Percentiles rank a stretch among this genome's conserved stretches.
Evolutionary conservation across 2,888 invertebrate species (phyloP).

Genomic region (Rotaria magnacalcarata): DNA sequence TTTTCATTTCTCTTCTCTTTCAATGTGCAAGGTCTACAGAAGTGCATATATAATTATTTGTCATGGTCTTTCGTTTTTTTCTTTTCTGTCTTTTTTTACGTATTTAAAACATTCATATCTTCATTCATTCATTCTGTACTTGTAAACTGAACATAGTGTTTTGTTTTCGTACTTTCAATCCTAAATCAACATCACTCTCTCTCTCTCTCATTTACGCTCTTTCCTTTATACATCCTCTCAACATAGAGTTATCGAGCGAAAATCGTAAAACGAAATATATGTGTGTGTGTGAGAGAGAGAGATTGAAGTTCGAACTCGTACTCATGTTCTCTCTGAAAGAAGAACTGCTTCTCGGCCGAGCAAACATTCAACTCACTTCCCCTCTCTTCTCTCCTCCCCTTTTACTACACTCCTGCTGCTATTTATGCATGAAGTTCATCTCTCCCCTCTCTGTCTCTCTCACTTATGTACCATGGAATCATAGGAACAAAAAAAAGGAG

Average conservation of each 20-base stretch:
- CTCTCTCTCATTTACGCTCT: not conserved
- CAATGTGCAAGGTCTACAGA: not conserved
- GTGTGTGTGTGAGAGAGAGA: not conserved
- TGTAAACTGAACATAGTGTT: not conserved
- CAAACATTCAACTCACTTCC: not conserved
- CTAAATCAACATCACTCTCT: not conserved
- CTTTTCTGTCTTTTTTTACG: not conserved
- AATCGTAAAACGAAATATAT: not conserved
- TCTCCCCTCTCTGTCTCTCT: not conserved
- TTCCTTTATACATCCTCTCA: not conserved
- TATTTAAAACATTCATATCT: not conserved
- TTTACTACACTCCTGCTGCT: not conserved
- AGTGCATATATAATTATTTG: conserved; percentile 25
- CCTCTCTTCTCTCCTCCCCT: not conserved
- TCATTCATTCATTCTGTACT: not conserved
- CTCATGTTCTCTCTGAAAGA: not conserved
- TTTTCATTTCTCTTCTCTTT: not conserved
- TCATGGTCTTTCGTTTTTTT: conserved; percentile 5
- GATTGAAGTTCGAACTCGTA: not conserved
- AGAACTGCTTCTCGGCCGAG: not conserved
- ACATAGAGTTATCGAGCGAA: not conserved
- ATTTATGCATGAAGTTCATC: not conserved
- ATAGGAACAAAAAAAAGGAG: not conserved
- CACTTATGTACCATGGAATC: not conserved
- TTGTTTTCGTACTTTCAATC: not conserved